Base-by-base conservation (phyloP, 2,888 invertebrate genomes). In the Listrodromus nycthemerus region DNA sequence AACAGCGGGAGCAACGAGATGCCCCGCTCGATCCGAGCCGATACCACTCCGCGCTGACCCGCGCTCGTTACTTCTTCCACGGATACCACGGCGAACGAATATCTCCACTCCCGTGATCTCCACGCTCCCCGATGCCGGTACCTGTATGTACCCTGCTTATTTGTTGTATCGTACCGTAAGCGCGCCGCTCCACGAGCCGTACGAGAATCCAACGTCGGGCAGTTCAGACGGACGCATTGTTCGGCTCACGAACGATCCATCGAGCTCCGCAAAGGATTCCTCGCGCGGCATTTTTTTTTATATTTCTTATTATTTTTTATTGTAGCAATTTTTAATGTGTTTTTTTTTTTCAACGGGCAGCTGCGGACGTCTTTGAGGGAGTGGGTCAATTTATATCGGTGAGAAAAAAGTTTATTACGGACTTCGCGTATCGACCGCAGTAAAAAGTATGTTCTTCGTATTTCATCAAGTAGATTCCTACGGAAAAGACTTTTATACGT, bases 11-110 rank as follows among this genome's bases (percentile, higher is more conserved):
- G 41, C 41, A 45, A 45, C 41, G 41, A n/a, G 41, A 37, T 41
- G 30, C 55, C 24, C 24, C 24, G 24, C 24, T 33, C 77, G 82
- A 82, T 82, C 61, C 27, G 73, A 66, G 75, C 82, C 82, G 82
- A 82, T 82, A 82, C 70, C 70, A 58, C 82, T 73, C 73, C 73
- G 41, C 24, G 66, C 77, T 66, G 66, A 82, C 73, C 77, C 66
- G 74, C 61, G 71, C 71, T 82, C 82, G 82, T 82, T 82, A 82
- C 82, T 74, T 82, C 74, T 78, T 78, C 69, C 78, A 58, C 67
- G 67, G 67, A 82, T 82, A 82, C 82, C 73, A 58, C 27, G n/a
- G 27, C 41, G 30, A 61, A 27, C 30, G 61, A 61, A 27, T 61
- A 27, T 61, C 50, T 70, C 16, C 21, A 21, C 37, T 37, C 21